Evolutionary conservation across 2,797 vertebrate species (phyloP), one percentile per base, ranked within the genome.

Genomic region (Fringilla coelebs): DNA sequence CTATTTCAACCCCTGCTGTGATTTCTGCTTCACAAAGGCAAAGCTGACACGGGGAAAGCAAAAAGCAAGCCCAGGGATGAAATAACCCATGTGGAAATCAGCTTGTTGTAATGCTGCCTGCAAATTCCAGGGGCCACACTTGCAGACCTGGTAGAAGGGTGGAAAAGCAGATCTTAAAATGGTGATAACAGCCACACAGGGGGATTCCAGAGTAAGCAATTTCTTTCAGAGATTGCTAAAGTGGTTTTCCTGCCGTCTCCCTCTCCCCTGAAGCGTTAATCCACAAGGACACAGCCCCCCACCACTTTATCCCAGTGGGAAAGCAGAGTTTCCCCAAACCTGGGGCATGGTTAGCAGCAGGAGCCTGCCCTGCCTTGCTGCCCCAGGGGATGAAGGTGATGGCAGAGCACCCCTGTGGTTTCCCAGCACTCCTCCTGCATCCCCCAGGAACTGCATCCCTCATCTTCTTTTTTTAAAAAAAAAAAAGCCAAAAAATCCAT

Each of bases 301-400:
- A 19, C 22, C 0, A 0, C 52, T 66, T 32, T 31, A 49, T 29
- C 22, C 66, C 0, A 0, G 29, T 34, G 52, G 52, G 45, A 74
- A 63, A 85, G 26, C 7, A 2, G 36, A 29, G 13, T 21, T 1
- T 25, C 38, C 66, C 38, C 58, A 78, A n/a, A 78, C 13, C 34
- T 52, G 43, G 41, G 63, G 60, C 65, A 43, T 34, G 31, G 7
- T 68, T 45, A 24, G 40, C 34, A 76, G 60, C 13, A 11, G 81
- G 7, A 91, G 3, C 46, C 75, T n/a, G 24, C 65, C 43, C 60
- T 66, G 36, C 2, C 77, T 70, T 36, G 60, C 79, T 82, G 60
- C 68, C 72, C 51, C 1, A 1, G 8, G 57, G 4, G 65, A 82
- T 3, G 18, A 60, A 80, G 48, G 28, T 24, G 63, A 70, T 2